These are phyloP conservation scores for Melanchra persicariae DNA, from an alignment of 2,888 invertebrate genomes.

Conservation along the genomic window DNA sequence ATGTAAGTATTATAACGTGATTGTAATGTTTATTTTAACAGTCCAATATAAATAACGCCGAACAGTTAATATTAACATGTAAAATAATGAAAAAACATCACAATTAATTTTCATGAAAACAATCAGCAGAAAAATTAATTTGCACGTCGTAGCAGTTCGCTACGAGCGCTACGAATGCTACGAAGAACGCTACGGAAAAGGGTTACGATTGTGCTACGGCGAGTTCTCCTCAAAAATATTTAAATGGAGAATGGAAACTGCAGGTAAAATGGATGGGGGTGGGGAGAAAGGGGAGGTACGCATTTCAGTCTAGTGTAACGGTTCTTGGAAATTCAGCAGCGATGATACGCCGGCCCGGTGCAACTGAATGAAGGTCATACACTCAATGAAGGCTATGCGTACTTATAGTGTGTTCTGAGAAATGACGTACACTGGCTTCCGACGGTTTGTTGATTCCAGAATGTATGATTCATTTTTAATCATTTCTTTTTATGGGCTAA, in stretches of 20 bases:
- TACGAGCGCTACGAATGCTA: slow-evolving; percentile 39
- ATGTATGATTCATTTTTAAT: neutral
- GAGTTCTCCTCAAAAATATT: slow-evolving; percentile 40
- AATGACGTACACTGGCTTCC: neutral
- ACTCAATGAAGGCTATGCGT: slow-evolving; percentile 34
- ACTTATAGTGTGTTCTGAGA: neutral
- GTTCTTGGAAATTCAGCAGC: slow-evolving; percentile 51
- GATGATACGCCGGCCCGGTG: slow-evolving; percentile 33
- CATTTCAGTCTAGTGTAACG: slow-evolving; percentile 54
- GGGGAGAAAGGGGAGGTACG: slow-evolving; percentile 18
- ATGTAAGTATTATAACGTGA: neutral
- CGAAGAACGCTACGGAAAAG: slow-evolving; percentile 37
- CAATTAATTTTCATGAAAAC: slow-evolving; percentile 25
- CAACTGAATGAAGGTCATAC: slow-evolving; percentile 44
- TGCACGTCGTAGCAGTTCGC: slow-evolving; percentile 39
- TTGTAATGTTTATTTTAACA: neutral
- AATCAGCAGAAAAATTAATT: slow-evolving; percentile 33
- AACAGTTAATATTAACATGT: neutral
- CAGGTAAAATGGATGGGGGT: slow-evolving; percentile 42
- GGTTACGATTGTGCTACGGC: slow-evolving; percentile 51
- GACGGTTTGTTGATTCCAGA: neutral
- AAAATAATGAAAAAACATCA: neutral
- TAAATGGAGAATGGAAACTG: slow-evolving; percentile 44
- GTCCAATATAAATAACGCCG: neutral
- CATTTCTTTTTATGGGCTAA: neutral